These are phyloP conservation scores for Limnodromus scolopaceus DNA, from an alignment of 2,797 vertebrate genomes.

Conservation along the genomic window DNA sequence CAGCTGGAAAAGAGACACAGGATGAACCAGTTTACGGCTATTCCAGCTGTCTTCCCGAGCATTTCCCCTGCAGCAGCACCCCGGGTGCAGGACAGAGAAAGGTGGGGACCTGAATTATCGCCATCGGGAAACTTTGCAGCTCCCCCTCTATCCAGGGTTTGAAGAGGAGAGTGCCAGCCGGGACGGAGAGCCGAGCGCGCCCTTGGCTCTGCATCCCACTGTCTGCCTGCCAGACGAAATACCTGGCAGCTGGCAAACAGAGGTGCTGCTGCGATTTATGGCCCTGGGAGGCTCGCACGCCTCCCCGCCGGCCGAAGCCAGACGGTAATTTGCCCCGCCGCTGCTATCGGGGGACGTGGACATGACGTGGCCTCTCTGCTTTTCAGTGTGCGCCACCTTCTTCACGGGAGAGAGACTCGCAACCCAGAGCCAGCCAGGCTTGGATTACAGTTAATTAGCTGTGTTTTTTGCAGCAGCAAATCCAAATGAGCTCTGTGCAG, in stretches of 20 bases:
- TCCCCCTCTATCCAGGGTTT: accelerated
- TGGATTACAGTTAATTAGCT: constrained; percentile 23
- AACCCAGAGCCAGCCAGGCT: not conserved
- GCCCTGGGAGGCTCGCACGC: accelerated
- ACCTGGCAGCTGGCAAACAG: not conserved
- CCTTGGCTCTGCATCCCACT: not conserved
- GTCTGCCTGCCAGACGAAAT: not conserved
- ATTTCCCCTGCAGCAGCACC: not conserved
- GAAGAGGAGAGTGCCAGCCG: not conserved
- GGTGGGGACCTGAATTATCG: not conserved
- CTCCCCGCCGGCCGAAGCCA: not conserved
- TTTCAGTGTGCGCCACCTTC: accelerated
- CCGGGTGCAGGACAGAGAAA: not conserved
- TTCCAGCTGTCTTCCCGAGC: not conserved
- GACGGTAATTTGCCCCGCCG: accelerated
- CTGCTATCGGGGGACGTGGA: accelerated
- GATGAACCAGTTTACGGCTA: not conserved
- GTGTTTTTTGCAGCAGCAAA: not conserved
- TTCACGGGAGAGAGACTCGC: not conserved
- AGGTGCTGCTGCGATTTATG: not conserved
- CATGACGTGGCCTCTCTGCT: accelerated
- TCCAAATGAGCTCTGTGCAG: not conserved
- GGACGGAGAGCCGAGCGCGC: not conserved
- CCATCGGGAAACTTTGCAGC: accelerated
- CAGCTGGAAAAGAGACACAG: constrained; percentile 66